These are phyloP conservation scores for Ctenosaura bakeri DNA, from an alignment of 2,797 vertebrate species.

Conservation along the genomic window DNA sequence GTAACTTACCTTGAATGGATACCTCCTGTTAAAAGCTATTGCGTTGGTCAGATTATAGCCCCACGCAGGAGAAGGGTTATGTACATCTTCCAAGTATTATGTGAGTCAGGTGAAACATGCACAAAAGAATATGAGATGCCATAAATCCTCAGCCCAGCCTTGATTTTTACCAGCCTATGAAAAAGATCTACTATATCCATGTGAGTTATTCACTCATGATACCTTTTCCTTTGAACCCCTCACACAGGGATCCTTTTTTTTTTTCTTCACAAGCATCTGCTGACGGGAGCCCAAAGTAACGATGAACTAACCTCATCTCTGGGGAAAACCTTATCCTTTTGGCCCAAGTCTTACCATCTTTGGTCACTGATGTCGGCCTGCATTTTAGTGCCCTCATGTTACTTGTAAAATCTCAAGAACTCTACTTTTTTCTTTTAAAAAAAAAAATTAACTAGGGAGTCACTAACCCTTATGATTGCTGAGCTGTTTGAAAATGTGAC, in stretches of 20 bases:
- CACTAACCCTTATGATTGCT: background rate
- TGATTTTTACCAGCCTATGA: background rate
- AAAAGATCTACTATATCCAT: background rate
- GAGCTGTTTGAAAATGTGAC: background rate
- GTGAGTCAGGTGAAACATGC: background rate
- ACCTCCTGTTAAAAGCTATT: constrained; percentile 12
- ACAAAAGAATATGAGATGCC: background rate
- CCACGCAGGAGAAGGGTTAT: background rate
- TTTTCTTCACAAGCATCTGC: background rate
- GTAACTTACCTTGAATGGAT: constrained; percentile 30
- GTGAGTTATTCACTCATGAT: background rate
- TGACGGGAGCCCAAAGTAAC: background rate
- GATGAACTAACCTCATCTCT: background rate
- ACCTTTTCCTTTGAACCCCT: background rate
- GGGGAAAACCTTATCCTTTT: background rate
- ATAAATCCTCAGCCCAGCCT: background rate
- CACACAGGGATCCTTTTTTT: no score
- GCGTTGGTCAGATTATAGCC: background rate
- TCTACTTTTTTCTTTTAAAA: background rate
- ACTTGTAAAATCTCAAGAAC: background rate
- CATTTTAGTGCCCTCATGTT: background rate
- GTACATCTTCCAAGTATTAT: background rate
- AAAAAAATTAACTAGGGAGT: background rate
- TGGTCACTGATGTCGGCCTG: background rate
- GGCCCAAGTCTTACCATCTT: background rate